These are phyloP conservation scores for Erpobdella octoculata DNA, from an alignment of 2,888 invertebrate species.

Conservation along the genomic window DNA sequence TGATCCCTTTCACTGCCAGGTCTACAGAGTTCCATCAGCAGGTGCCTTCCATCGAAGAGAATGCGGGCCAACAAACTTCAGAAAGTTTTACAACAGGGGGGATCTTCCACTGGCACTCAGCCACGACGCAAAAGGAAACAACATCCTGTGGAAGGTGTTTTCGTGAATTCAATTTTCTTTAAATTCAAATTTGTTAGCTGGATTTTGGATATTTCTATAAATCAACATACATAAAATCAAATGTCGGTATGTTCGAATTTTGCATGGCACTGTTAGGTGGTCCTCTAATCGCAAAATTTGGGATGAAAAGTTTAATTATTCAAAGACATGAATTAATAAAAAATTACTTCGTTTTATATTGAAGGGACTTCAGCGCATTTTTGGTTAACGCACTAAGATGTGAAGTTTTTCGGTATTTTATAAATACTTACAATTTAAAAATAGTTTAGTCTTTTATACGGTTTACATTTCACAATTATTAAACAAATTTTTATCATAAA, in stretches of 20 bases:
- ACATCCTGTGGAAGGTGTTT: constrained; percentile 69
- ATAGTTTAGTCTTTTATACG: too few relatives aligned
- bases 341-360: too few relatives aligned
- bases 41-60: background rate
- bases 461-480: too few relatives aligned
- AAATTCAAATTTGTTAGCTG: background rate
- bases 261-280: background rate
- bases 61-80: constrained; percentile 56
- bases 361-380: too few relatives aligned
- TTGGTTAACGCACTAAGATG: too few relatives aligned
- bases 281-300: background rate
- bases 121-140: constrained; percentile 61
- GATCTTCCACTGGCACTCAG: constrained; percentile 68
- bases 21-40: background rate
- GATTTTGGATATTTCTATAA: background rate
- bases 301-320: too few relatives aligned
- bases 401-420: too few relatives aligned
- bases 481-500: too few relatives aligned
- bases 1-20: too few relatives aligned
- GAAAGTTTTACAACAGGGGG: constrained; percentile 67
- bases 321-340: too few relatives aligned
- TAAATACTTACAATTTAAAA: too few relatives aligned
- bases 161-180: constrained; percentile 13
- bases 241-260: too few relatives aligned
- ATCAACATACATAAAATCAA: background rate